phyloP scores from a whole-genome alignment of 2,113 vertebrate genomes.

The Chionodraco myersi region DNA sequence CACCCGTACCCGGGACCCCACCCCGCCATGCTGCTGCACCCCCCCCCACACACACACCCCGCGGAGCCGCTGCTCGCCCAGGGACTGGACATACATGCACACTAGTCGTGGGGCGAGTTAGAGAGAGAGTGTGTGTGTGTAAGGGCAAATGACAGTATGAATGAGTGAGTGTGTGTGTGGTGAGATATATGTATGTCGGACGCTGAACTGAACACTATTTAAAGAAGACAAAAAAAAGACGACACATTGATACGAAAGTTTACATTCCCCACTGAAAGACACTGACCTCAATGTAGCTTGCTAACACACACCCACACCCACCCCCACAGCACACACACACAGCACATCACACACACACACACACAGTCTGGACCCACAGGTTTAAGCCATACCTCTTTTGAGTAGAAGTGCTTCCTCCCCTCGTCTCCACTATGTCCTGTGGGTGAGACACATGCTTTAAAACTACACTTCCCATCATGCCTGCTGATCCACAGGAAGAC shows the following conservation, averaged over 20 bases:
- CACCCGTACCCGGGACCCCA: slow-evolving; percentile 83
- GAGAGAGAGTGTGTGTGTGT: neutral
- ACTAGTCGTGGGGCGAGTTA: slow-evolving; percentile 73
- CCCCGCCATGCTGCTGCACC: slow-evolving; percentile 83
- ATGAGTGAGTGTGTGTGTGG: slow-evolving; percentile 20
- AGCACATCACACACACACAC: slow-evolving; percentile 33
- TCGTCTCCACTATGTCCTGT: slow-evolving; percentile 75
- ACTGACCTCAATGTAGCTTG: slow-evolving; percentile 73
- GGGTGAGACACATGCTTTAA: slow-evolving; percentile 78
- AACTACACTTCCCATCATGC: slow-evolving; percentile 75
- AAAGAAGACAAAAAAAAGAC: slow-evolving; percentile 65
- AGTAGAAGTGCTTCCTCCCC: slow-evolving; percentile 81
- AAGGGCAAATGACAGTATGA: slow-evolving; percentile 23
- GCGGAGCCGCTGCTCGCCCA: slow-evolving; percentile 83
- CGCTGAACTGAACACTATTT: slow-evolving; percentile 66
- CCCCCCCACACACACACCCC: slow-evolving; percentile 82
- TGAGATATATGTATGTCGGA: slow-evolving; percentile 43
- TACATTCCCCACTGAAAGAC: slow-evolving; percentile 78
- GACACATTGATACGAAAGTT: slow-evolving; percentile 70
- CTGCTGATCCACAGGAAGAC: slow-evolving; percentile 54
- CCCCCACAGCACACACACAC: slow-evolving; percentile 21
- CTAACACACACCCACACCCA: slow-evolving; percentile 32
- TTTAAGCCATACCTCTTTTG: slow-evolving; percentile 81
- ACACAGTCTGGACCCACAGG: slow-evolving; percentile 72
- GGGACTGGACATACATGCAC: slow-evolving; percentile 86